These are phyloP conservation scores for Prolemur simus DNA, from an alignment of 2,113 vertebrate genomes.

Conservation along the genomic window DNA sequence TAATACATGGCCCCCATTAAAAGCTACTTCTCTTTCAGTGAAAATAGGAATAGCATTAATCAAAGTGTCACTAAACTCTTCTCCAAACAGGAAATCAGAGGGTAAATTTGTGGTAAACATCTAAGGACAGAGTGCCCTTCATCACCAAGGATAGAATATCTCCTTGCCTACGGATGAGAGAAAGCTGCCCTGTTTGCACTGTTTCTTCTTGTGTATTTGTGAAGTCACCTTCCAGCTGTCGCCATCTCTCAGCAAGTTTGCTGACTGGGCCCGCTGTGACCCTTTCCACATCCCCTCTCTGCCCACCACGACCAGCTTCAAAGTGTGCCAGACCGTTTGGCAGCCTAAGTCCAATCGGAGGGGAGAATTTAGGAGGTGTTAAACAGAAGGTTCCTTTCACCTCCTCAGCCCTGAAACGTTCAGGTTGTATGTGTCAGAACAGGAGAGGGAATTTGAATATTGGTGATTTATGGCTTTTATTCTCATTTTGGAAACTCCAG, in stretches of 20 bases:
- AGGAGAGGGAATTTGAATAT: conserved; percentile 39
- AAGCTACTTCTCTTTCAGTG: conserved; percentile 35
- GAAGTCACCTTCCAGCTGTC: background rate
- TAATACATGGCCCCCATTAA: background rate
- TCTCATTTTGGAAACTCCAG: conserved; percentile 59
- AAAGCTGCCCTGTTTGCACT: background rate
- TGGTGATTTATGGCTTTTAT: conserved; percentile 63
- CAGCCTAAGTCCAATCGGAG: background rate
- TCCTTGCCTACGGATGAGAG: background rate
- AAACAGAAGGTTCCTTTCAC: background rate
- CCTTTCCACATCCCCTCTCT: background rate
- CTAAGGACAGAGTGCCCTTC: conserved; percentile 39
- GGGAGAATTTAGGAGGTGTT: background rate
- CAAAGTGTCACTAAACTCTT: conserved; percentile 58
- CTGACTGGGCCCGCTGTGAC: background rate
- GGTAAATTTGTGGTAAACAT: background rate
- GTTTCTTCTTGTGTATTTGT: background rate
- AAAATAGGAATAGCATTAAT: conserved; percentile 61
- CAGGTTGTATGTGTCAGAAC: background rate
- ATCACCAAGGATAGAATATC: background rate
- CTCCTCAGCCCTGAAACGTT: background rate
- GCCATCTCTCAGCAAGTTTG: background rate
- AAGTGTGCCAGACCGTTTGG: background rate
- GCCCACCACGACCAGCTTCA: background rate
- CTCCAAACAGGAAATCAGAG: conserved; percentile 47